Evolutionary conservation across 2,797 vertebrate species (phyloP), one percentile per base, ranked within the genome.

Genomic region (Myotis findleyi): DNA sequence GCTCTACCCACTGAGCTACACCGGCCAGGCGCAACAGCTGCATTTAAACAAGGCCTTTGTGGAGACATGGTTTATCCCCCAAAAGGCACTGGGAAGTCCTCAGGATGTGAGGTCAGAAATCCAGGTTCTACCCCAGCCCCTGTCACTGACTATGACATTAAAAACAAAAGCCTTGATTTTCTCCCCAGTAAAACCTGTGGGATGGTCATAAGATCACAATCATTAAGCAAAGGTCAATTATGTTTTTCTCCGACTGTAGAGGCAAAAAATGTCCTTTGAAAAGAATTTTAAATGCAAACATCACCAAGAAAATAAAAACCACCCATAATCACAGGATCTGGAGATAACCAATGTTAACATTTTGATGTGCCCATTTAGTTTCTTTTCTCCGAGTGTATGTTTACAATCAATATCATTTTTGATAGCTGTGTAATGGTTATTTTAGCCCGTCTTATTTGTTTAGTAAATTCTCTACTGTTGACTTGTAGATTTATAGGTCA

Each of bases 141-240:
- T n/a, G 5, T 30, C 25, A 16, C 88, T 75, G 87, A 87, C n/a
- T 36, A 73, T 33, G 47, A 89, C 91, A 68, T 88, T 64, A 27
- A 69, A 82, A 62, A 47, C 51, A 82, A 83, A 27, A 55, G 27
- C 16, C 14, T 87, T 88, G 66, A 85, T 91, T 71, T 93, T 88
- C 59, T 62, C 69, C 55, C 4, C 4, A 79, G 44, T 76, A 71
- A 95, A 95, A 93, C 91, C 53, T 53, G 71, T 81, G 86, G 72
- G 79, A 83, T 76, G 38, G 91, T 80, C 36, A 0, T 30, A 85
- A 88, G 41, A 80, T 84, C 47, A 33, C 5, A 83, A 77, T 90
- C 36, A 91, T 57, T 87, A 95, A 91, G 36, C 62, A 91, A 96
- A 96, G 71, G 76, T 93, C 88, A 88, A 47, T 57, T 88, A 25